phyloP scores from a whole-genome alignment of 1,140 invertebrate genomes.

The Bombus difficillimus region DNA sequence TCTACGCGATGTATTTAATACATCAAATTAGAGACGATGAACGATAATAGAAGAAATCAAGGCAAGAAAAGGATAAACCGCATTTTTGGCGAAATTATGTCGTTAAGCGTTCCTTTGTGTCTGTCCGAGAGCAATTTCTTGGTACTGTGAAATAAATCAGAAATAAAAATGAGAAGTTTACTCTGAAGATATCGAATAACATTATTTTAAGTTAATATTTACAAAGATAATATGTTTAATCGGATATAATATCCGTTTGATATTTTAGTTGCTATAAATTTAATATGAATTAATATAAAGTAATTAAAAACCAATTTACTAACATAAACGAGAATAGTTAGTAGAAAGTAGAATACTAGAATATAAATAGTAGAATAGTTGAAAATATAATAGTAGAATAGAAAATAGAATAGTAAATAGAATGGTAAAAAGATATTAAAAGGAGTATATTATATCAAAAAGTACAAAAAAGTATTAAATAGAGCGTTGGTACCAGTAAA shows the following conservation, averaged over 20 bases:
- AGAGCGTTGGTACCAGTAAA: not conserved
- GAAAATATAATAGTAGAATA: too few species aligned
- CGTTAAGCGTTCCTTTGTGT: not conserved
- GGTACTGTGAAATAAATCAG: not conserved
- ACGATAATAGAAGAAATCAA: constrained; percentile 2
- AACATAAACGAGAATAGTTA: not conserved
- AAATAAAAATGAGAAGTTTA: not conserved
- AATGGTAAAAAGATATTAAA: too few species aligned
- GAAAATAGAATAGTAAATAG: too few species aligned
- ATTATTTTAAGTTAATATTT: not conserved
- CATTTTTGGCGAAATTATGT: not conserved
- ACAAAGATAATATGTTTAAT: too few species aligned
- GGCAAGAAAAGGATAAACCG: not conserved
- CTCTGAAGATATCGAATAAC: not conserved
- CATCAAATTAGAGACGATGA: constrained; percentile 8
- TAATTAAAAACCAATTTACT: not conserved
- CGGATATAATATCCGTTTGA: too few species aligned
- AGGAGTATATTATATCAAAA: too few species aligned
- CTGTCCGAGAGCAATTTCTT: not conserved
- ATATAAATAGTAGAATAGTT: too few species aligned
- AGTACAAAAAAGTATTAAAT: not conserved
- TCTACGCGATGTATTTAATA: not conserved
- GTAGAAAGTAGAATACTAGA: too few species aligned
- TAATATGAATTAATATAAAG: not conserved
- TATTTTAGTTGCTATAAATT: not conserved